A percentile compares a stretch with the other conserved stretches of the same genome.
Conservation (phyloP, 2,797 vertebrate genomes). For the Chaetodon trifasciatus region DNA sequence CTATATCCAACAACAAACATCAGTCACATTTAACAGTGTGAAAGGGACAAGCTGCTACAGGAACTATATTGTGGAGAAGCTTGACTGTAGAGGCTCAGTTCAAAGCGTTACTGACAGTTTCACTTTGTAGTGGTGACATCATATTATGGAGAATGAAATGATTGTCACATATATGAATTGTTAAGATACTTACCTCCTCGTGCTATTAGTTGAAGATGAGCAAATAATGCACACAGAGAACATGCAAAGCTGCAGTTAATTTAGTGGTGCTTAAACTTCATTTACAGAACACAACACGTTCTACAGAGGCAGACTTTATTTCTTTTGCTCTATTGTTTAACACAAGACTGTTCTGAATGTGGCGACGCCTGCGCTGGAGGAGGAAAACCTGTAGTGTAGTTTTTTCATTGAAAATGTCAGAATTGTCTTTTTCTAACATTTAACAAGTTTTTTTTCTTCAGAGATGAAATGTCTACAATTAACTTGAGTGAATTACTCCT, state of each 20-base stretch:
- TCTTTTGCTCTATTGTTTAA: background rate
- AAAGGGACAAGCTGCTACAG: conserved; percentile 9
- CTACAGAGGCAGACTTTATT: background rate
- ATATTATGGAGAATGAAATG: background rate
- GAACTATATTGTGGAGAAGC: conserved; percentile 8
- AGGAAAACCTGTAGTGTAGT: background rate
- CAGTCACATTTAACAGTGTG: conserved; percentile 1
- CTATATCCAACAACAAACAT: conserved; percentile 14
- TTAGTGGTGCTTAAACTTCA: background rate
- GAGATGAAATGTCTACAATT: background rate
- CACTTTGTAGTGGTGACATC: too few relatives aligned
- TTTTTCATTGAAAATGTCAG: conserved; percentile 6
- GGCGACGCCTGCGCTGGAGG: background rate
- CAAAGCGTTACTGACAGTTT: background rate
- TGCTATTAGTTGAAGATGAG: background rate
- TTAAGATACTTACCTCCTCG: conserved; percentile 18
- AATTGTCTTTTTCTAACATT: background rate
- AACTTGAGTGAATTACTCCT: conserved; percentile 16
- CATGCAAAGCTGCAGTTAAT: background rate
- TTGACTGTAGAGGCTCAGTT: background rate
- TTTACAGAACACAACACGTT: background rate
- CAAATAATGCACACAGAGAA: conserved; percentile 3
- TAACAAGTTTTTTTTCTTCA: background rate
- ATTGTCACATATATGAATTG: background rate
- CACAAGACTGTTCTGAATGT: background rate